Evolutionary conservation across 1,140 invertebrate species (phyloP).

Genomic region (Zaprionus capensis): DNA sequence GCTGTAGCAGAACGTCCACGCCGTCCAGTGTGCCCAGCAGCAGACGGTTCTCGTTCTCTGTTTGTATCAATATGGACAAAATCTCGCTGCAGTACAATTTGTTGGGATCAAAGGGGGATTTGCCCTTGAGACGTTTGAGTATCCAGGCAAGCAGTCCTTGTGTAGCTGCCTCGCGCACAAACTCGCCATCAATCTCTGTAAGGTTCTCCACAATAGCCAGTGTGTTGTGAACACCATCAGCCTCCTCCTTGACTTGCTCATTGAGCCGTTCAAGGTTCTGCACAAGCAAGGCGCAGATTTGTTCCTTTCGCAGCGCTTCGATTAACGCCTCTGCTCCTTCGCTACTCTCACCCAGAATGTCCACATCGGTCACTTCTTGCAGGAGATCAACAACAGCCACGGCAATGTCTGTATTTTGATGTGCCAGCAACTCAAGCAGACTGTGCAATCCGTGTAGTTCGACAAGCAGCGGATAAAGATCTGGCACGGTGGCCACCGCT

Average conservation of each 20-base stretch:
- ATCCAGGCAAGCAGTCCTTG: constrained; percentile 97
- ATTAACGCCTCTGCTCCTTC: constrained; percentile 92
- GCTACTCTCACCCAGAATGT: constrained; percentile 95
- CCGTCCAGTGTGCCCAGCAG: constrained; percentile 96
- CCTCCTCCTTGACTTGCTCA: constrained; percentile 96
- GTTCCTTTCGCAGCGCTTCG: constrained; percentile 92
- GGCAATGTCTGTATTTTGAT: constrained; percentile 98
- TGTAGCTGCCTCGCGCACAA: constrained; percentile 92
- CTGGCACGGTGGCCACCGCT: constrained; percentile 96
- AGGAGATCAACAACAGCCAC: constrained; percentile 92
- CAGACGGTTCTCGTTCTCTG: constrained; percentile 92
- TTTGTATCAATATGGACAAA: constrained; percentile 97
- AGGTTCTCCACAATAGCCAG: constrained; percentile 96
- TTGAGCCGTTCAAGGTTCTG: constrained; percentile 97
- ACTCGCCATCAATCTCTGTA: constrained; percentile 94
- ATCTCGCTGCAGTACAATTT: constrained; percentile 99
- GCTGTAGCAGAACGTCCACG: constrained; percentile 97
- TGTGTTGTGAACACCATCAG: constrained; percentile 98
- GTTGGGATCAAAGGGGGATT: constrained; percentile 96
- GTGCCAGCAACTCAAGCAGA: constrained; percentile 95
- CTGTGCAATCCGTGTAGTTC: constrained; percentile 95
- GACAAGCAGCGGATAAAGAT: constrained; percentile 96
- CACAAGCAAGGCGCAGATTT: constrained; percentile 95
- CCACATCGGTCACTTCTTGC: constrained; percentile 98
- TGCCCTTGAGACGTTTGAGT: constrained; percentile 92